Percentiles rank a stretch among this genome's conserved stretches.
Evolutionary conservation across 2,888 invertebrate species (phyloP).

Genomic region (Agrotis ipsilon): DNA sequence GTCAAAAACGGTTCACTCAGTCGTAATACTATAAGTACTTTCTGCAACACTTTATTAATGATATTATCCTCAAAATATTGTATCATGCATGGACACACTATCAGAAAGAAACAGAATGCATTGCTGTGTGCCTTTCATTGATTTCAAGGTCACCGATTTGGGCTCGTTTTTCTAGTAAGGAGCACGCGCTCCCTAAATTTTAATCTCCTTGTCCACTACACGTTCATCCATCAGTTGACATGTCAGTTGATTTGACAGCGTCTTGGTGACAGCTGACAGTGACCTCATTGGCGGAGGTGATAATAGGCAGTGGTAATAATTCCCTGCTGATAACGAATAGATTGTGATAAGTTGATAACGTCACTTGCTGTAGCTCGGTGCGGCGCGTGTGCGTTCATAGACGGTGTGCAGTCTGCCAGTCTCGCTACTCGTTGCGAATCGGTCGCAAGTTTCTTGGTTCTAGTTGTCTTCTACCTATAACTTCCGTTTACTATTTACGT

Average conservation of each 20-base stretch:
- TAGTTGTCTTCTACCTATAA: constrained; percentile 50
- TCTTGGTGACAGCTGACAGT: constrained; percentile 42
- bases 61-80: too few relatives aligned
- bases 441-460: constrained; percentile 51
- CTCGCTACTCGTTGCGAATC: constrained; percentile 42
- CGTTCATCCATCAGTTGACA: background rate
- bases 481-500: constrained; percentile 40
- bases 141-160: too few relatives aligned
- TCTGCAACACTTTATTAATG: too few relatives aligned
- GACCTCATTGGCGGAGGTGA: constrained; percentile 26
- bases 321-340: constrained; percentile 44
- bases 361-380: constrained; percentile 40
- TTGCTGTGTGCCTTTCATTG: too few relatives aligned
- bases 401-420: constrained; percentile 47
- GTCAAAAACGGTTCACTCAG: too few relatives aligned
- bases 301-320: constrained; percentile 29
- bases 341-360: constrained; percentile 63
- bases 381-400: constrained; percentile 36
- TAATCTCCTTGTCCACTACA: too few relatives aligned
- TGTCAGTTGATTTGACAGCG: background rate
- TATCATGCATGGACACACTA: too few relatives aligned
- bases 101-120: too few relatives aligned
- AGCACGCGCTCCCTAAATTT: too few relatives aligned
- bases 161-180: too few relatives aligned
- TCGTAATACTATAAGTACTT: too few relatives aligned